These are phyloP conservation scores for Cosmopolites sordidus DNA, from an alignment of 2,888 invertebrate genomes.

Conservation along the genomic window DNA sequence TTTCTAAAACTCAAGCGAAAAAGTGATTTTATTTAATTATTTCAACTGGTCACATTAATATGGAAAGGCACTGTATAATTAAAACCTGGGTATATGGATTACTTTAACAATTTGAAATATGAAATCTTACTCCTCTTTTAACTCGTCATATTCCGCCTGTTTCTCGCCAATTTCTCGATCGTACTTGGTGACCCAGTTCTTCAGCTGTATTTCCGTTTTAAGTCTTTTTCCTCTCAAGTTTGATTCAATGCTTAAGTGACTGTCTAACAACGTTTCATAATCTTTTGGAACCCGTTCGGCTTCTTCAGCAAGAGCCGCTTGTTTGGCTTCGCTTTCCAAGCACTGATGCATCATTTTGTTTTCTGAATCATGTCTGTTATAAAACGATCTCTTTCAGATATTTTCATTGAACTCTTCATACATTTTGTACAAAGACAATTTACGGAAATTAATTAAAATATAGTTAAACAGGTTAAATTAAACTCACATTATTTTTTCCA, in stretches of 20 bases:
- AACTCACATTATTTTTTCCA: conserved; percentile 31
- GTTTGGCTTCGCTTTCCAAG: conserved; percentile 49
- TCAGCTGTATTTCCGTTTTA: conserved; percentile 56
- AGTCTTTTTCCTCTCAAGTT: conserved; percentile 52
- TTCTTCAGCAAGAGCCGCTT: conserved; percentile 51
- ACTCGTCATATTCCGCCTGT: conserved; percentile 54
- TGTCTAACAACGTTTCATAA: conserved; percentile 49
- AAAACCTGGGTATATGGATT: too few species aligned
- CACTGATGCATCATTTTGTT: conserved; percentile 53
- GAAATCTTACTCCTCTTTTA: conserved; percentile 40
- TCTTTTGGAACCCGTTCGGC: conserved; percentile 47
- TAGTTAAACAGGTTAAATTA: too few species aligned
- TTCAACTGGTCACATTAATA: too few species aligned
- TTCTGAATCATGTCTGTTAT: conserved; percentile 32
- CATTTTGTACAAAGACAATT: too few species aligned
- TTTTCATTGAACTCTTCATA: too few species aligned
- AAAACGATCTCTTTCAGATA: too few species aligned
- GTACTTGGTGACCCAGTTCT: conserved; percentile 58
- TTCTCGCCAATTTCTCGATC: conserved; percentile 58
- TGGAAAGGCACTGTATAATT: too few species aligned
- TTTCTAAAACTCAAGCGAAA: too few species aligned
- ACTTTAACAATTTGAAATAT: too few species aligned
- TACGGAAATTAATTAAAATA: too few species aligned
- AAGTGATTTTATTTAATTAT: too few species aligned
- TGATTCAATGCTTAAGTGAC: conserved; percentile 54